Evolutionary conservation across 2,888 invertebrate genomes (phyloP).

Genomic region (Lasioglossum oenotherae): DNA sequence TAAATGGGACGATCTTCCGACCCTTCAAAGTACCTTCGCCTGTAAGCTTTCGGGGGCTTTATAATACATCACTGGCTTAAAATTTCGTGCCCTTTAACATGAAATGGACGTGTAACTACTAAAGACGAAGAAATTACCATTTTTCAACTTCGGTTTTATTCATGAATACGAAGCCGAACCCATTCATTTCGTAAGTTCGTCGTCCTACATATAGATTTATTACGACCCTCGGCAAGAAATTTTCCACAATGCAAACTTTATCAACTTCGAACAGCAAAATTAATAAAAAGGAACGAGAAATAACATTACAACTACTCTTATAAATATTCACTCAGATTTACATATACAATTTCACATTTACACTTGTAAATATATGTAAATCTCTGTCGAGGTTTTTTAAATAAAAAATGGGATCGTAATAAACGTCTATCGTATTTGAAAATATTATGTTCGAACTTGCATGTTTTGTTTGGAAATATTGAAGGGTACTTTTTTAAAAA

Average conservation of each 20-base stretch:
- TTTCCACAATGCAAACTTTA: background rate
- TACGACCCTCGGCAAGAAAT: background rate
- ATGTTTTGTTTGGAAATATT: background rate
- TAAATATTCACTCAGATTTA: too few species aligned
- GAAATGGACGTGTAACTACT: slow-evolving; percentile 46
- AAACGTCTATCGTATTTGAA: background rate
- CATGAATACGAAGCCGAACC: background rate
- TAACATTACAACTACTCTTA: background rate
- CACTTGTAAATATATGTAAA: background rate
- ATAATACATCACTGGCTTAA: slow-evolving; percentile 53
- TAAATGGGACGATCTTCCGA: slow-evolving; percentile 64
- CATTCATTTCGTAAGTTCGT: background rate
- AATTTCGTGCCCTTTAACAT: slow-evolving; percentile 54
- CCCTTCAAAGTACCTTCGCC: slow-evolving; percentile 54
- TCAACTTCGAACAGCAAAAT: background rate
- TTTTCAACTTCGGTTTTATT: background rate
- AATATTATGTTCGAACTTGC: background rate
- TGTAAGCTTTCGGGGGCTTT: slow-evolving; percentile 33
- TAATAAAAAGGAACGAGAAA: background rate
- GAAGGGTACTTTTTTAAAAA: background rate
- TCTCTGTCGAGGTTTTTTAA: background rate
- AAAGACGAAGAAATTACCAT: slow-evolving; percentile 16
- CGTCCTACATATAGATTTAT: slow-evolving; percentile 1
- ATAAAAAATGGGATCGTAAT: background rate
- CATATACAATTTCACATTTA: too few species aligned